Conservation (phyloP, 2,888 invertebrate species). For the Serrognathus titanus region DNA sequence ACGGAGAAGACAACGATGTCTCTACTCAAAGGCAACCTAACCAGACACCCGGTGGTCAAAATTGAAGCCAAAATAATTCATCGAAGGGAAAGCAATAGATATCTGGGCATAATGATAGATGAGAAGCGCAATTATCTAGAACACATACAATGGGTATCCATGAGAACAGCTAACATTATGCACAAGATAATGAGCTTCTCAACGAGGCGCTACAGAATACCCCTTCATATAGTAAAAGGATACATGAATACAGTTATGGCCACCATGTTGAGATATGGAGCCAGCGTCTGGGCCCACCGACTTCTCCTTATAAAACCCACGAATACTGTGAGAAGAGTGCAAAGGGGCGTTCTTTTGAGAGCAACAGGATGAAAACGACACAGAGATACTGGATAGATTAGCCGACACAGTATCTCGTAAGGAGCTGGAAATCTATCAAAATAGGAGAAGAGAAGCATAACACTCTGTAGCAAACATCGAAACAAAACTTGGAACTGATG, state of each 20-base stretch:
- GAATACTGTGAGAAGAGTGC: neutral
- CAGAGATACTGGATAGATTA: neutral
- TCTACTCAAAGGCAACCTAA: no score
- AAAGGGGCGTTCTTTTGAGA: neutral
- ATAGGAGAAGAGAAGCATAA: neutral
- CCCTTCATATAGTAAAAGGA: neutral
- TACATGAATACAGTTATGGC: constrained; percentile 1
- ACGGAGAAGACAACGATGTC: no score
- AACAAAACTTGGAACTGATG: no score
- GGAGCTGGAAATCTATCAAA: neutral
- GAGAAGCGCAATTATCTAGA: neutral
- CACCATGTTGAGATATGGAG: constrained; percentile 1
- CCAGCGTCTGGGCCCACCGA: no score
- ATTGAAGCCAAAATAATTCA: no score
- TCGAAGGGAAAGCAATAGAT: neutral
- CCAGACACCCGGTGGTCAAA: no score
- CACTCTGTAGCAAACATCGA: no score
- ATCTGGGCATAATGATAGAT: constrained; percentile 5
- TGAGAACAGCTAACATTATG: no score
- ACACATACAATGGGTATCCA: no score
- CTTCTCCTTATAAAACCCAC: neutral
- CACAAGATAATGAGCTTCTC: no score
- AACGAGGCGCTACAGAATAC: neutral
- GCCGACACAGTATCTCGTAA: neutral
- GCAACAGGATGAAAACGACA: neutral